These are phyloP conservation scores for Brachystomella parvula DNA, from an alignment of 1,140 invertebrate species.

Conservation along the genomic window DNA sequence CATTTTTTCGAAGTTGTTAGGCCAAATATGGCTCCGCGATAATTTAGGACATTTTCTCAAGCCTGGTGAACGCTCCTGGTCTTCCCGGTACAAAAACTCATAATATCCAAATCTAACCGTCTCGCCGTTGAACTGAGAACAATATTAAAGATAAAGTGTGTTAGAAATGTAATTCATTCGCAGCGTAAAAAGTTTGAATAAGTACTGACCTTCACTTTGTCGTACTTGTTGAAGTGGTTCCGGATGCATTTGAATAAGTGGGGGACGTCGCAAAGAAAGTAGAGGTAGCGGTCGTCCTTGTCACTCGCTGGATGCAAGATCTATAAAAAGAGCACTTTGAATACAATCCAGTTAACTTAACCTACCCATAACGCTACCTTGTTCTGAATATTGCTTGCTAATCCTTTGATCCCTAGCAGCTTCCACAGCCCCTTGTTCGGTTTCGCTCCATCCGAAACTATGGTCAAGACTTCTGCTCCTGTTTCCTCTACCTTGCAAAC, in stretches of 20 bases:
- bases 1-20: too few relatives aligned
- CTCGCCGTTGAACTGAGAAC: background rate
- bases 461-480: background rate
- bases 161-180: background rate
- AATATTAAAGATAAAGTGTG: background rate
- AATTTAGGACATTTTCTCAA: constrained; percentile 10
- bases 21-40: too few relatives aligned
- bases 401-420: background rate
- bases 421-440: background rate
- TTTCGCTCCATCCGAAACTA: background rate
- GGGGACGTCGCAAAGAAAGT: constrained; percentile 12
- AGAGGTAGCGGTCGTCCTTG: constrained; percentile 1
- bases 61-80: background rate
- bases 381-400: too few relatives aligned
- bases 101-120: background rate
- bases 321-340: too few relatives aligned
- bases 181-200: background rate
- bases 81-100: background rate
- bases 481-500: background rate
- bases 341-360: too few relatives aligned
- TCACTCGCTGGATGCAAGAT: background rate
- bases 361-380: too few relatives aligned
- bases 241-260: constrained; percentile 16
- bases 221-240: constrained; percentile 5
- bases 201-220: background rate